Conservation (phyloP, 2,888 invertebrate genomes). For the Campoletis raptor region DNA sequence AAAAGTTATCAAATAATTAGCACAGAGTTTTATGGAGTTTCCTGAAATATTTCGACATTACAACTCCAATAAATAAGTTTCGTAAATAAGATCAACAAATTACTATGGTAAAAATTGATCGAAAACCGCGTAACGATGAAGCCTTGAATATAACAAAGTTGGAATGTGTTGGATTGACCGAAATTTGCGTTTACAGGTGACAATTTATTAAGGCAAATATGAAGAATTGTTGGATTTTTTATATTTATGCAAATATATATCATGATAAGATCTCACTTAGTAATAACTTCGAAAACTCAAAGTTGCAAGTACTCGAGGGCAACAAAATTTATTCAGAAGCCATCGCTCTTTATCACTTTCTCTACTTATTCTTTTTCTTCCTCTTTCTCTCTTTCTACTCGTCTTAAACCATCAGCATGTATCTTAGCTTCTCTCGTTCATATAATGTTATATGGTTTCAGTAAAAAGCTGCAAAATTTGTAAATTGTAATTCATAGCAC, state of each 20-base stretch:
- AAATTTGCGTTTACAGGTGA: neutral
- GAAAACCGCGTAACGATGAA: neutral
- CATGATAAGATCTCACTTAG: neutral
- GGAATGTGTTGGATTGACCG: neutral
- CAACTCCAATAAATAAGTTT: no score
- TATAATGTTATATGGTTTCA: constrained; percentile 10
- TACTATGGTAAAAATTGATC: neutral
- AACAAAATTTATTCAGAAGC: constrained; percentile 10
- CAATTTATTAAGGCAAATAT: neutral
- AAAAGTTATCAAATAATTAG: no score
- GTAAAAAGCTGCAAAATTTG: constrained; percentile 59
- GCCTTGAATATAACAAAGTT: neutral
- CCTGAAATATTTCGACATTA: no score
- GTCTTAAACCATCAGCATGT: neutral
- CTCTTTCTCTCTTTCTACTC: neutral
- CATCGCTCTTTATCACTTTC: neutral
- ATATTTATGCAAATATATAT: neutral
- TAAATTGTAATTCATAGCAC: constrained; percentile 69
- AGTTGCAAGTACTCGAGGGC: neutral
- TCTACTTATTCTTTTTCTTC: no score
- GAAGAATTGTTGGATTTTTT: neutral
- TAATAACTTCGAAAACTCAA: neutral
- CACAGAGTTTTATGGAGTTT: no score
- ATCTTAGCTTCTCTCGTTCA: constrained; percentile 24
- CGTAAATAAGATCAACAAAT: no score